Base-by-base conservation (phyloP, 2,888 invertebrate genomes). In the Clitarchus hookeri region DNA sequence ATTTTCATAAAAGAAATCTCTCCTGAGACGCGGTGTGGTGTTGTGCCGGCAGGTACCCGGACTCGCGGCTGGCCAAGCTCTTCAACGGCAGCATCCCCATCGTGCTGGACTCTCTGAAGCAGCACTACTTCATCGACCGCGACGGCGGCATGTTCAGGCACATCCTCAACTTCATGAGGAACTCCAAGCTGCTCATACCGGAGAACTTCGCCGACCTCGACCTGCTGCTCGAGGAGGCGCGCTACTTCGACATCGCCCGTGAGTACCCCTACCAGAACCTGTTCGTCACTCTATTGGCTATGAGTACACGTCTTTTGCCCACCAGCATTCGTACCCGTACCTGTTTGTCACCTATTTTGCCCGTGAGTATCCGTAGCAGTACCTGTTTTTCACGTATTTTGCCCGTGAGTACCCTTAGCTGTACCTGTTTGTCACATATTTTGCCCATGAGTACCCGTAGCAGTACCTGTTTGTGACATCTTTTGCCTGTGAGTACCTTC, bases 101-200 rank as follows among this genome's bases (percentile, higher is more conserved):
- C 89, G 98, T 99, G 25, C 92, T 99, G 91, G 99, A 99, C 91
- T 97, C 97, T 8, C 92, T 99, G 89, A 99, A 99, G 92, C 99
- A 99, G 91, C 98, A 99, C 91, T 99, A 99, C 92, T 99, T 99
- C 93, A 98, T 99, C 90, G 99, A 99, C 93, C 94, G 99, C 84
- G 99, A 99, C 91, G 99, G 99, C 6, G 97, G 96, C 89, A 97
- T 98, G 96, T 99, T 99, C 93, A 95, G 99, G 36, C 98, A 99
- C 91, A 97, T 99, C 90, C 94, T 99, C 88, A 99, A 99, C 93
- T 99, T 97, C 92, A 95, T 99, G 94, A 94, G 99, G 90, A 97
- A 98, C 91, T 96, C 97, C 87, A 95, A 96, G 89, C 94, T 98
- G 85, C 93, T 97, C 88, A 94, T 99, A 89, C 97, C 98, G 0